phyloP scores from a whole-genome alignment of 2,888 invertebrate genomes.

The Dicyrtoma fusca region DNA sequence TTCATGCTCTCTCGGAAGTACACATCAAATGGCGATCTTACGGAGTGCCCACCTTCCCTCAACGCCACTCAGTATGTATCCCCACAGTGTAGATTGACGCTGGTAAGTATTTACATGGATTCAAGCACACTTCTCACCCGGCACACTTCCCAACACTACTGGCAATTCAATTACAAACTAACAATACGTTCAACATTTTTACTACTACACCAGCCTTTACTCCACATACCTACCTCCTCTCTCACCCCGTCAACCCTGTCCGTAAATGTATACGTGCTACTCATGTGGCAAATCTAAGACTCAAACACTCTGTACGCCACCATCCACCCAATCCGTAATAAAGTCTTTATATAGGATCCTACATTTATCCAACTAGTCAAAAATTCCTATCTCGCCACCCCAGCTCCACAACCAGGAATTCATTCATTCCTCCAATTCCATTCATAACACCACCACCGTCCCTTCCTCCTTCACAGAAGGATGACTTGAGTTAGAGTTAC shows the following conservation, averaged over 20 bases:
- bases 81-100: neutral
- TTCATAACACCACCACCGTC: too few species aligned
- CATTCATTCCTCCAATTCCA: slow-evolving; percentile 1
- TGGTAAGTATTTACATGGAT: neutral
- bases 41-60: neutral
- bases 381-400: neutral
- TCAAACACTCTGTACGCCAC: too few species aligned
- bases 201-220: too few species aligned
- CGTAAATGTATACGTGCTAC: too few species aligned
- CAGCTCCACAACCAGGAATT: neutral
- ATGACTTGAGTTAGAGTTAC: too few species aligned
- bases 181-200: neutral
- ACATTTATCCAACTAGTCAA: slow-evolving; percentile 1
- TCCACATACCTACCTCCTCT: neutral
- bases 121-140: slow-evolving; percentile 22
- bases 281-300: too few species aligned
- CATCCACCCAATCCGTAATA: too few species aligned
- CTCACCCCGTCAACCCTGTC: neutral
- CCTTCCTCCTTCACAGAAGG: too few species aligned
- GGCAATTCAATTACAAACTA: neutral
- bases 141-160: slow-evolving; percentile 21
- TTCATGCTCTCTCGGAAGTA: too few species aligned
- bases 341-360: neutral
- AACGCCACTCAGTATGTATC: neutral
- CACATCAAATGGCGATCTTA: neutral